Evolutionary conservation across 1,140 invertebrate species (phyloP), one percentile per base, ranked within the genome.

Genomic region (Elymnias hypermnestra): DNA sequence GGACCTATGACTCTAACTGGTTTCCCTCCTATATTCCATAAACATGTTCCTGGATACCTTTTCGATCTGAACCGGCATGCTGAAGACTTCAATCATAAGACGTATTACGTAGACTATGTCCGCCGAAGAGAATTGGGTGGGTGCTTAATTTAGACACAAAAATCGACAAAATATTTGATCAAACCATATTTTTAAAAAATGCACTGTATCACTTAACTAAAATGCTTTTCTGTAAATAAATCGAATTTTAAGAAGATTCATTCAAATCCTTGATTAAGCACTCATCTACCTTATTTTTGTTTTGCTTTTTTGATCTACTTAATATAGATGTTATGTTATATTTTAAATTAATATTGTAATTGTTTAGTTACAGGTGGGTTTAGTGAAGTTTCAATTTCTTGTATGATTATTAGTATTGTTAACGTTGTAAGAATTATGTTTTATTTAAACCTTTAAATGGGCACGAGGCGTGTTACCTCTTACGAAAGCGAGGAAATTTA

Each of bases 21-120:
- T 29, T 85, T 82, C 47, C 82, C 82, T 23, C 78, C 82, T 13
- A 78, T 83, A 52, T 82, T 83, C 64, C 77, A 72, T 48, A 85
- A 79, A 62, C 62, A 83, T 52, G 75, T 85, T 39, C 79, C 82
- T 21, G 77, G 78, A 43, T 82, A 78, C 72, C 69, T 85, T 23
- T 85, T 78, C 65, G 53, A 72, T 63, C 49, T 63, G 38, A 62
- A 73, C 51, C 78, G 74, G 74, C 74, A 81, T 71, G 72, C 71
- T 51, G 77, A 78, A 49, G 81, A 84, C 64, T 68, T 77, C 76
- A 63, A 56, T 54, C 71, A 72, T 70, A 83, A 83, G 75, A 81
- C 78, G 74, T 85, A 83, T 63, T 85, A 66, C 74, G 63, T 85
- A 85, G 81, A 83, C 62, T 84, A 84, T 76, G 67, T 77, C 53